phyloP scores from a whole-genome alignment of 2,888 invertebrate genomes.

The Ecliptopera silaceata region DNA sequence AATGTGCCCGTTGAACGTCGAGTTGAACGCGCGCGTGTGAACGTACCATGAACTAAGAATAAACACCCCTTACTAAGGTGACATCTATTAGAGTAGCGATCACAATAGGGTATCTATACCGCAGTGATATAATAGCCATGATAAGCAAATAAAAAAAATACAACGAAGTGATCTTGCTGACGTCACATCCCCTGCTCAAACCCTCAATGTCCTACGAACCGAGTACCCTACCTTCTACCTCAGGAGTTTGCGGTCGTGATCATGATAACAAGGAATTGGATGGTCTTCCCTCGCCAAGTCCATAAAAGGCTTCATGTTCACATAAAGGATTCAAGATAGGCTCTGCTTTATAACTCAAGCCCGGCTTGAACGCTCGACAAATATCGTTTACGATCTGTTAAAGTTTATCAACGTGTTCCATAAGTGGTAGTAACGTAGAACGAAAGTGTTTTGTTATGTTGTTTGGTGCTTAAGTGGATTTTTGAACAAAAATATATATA shows the following conservation, averaged over 20 bases:
- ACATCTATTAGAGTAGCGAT: too few relatives aligned
- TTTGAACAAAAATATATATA: not conserved
- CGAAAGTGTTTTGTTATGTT: too few relatives aligned
- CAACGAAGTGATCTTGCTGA: not conserved
- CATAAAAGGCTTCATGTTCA: slow-evolving; percentile 44
- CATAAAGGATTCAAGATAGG: slow-evolving; percentile 47
- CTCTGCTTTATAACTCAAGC: slow-evolving; percentile 35
- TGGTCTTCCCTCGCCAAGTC: slow-evolving; percentile 38
- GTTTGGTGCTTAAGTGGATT: too few relatives aligned
- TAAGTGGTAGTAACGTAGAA: not conserved
- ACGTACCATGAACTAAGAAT: too few relatives aligned
- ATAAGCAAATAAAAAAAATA: too few relatives aligned
- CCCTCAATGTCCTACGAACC: not conserved
- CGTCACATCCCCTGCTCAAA: not conserved
- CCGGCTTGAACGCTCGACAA: slow-evolving; percentile 9
- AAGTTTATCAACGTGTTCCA: slow-evolving; percentile 10
- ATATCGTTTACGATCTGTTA: slow-evolving; percentile 24
- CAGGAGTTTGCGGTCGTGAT: slow-evolving; percentile 14
- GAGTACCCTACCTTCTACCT: slow-evolving; percentile 8
- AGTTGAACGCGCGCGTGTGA: too few relatives aligned
- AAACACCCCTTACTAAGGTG: too few relatives aligned
- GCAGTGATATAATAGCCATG: too few relatives aligned
- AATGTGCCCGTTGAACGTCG: too few relatives aligned
- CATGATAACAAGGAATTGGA: slow-evolving; percentile 45
- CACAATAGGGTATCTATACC: too few relatives aligned